These are phyloP conservation scores for Lasioglossum vierecki DNA, from an alignment of 2,888 invertebrate species.

Conservation along the genomic window DNA sequence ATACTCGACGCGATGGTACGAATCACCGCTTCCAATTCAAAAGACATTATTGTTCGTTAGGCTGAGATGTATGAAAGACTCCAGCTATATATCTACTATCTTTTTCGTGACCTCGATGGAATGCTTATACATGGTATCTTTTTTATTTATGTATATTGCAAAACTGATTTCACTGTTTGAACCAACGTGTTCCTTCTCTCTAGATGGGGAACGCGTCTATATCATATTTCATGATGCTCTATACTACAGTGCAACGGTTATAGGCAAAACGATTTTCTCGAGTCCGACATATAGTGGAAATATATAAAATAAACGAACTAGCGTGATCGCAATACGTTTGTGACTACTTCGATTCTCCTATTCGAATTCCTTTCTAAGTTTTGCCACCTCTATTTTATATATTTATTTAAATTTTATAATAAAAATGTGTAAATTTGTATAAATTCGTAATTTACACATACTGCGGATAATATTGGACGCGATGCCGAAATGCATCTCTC, in stretches of 20 bases:
- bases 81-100: background rate
- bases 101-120: background rate
- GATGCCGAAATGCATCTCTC: too few species aligned
- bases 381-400: background rate
- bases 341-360: background rate
- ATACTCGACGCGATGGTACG: background rate
- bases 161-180: background rate
- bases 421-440: too few species aligned
- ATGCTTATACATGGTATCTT: background rate
- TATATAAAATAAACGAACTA: background rate
- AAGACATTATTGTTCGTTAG: background rate
- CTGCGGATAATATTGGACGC: too few species aligned
- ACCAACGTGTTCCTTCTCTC: background rate
- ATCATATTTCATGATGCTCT: background rate
- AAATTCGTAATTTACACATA: too few species aligned
- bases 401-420: too few species aligned
- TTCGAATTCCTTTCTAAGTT: background rate
- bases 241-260: background rate
- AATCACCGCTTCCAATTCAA: conserved; percentile 1
- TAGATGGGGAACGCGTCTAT: background rate
- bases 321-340: background rate
- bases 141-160: background rate
- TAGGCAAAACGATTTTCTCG: background rate
- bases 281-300: background rate
- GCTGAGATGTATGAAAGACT: background rate